Evolutionary conservation across 2,113 vertebrate species (phyloP), one percentile per base, ranked within the genome.

Genomic region (Callopanchax toddi): DNA sequence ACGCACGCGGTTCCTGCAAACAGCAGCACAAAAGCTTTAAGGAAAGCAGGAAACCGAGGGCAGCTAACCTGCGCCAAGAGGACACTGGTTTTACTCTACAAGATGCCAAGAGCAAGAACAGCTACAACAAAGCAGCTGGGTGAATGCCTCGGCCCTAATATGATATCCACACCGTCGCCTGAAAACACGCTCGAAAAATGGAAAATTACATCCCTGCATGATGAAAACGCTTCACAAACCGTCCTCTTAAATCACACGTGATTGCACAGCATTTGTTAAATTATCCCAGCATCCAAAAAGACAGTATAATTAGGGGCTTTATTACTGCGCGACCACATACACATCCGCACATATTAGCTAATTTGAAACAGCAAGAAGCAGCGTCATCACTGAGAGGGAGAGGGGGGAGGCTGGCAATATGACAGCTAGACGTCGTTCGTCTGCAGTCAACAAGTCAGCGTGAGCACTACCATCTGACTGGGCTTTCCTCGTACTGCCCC

Each of bases 381-480:
- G 75, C 64, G 55, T 86, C 82, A 77, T 76, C 74, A 18, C 70
- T 10, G 60, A 63, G 29, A 32, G 29, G 10, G 29, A 73, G 65
- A 71, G 63, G 56, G 79, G 85, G 85, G 82, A 82, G 76, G 68
- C 68, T 70, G 79, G 72, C 71, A 52, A 75, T 63, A 74, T 62
- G 86, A 88, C 84, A 87, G 84, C 81, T 81, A 81, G 82, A 81
- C 84, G 78, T 86, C 75, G 74, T 70, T 76, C 78, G 65, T 82
- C 81, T 73, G 73, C 84, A 79, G 79, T 83, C 84, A 76, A 76
- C 81, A 76, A 87, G 79, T 83, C 79, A 76, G 84, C 77, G 18
- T 86, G 86, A 87, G 77, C 76, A 53, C 73, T 72, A 78, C 81
- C 87, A 86, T 89, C 84, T 85, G 86, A 88, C 82, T 39, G 81